These are phyloP conservation scores for Tetramorium simillimum DNA, from an alignment of 1,140 invertebrate genomes.

Conservation along the genomic window DNA sequence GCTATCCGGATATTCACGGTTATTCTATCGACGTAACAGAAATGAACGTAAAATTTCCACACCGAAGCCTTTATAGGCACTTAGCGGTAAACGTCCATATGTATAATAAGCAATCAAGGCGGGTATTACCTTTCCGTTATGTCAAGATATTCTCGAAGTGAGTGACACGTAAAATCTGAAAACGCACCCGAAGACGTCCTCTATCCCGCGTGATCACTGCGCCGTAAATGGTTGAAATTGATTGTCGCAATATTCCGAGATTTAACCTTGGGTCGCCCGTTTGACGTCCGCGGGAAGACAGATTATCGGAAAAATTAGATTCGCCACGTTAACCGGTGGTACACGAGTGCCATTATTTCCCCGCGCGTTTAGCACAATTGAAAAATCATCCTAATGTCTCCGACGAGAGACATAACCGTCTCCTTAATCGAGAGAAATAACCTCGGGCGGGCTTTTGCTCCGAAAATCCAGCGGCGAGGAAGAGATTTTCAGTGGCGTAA, in stretches of 20 bases:
- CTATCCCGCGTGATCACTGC: background rate
- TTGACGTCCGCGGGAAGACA: background rate
- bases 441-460: background rate
- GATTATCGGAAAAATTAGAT: conserved; percentile 32
- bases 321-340: conserved; percentile 2
- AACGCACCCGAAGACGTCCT: background rate
- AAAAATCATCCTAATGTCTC: background rate
- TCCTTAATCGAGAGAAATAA: background rate
- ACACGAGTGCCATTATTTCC: background rate
- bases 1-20: background rate
- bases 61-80: background rate
- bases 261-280: no score
- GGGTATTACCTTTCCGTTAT: background rate
- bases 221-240: conserved; percentile 1
- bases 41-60: background rate
- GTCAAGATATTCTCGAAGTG: background rate
- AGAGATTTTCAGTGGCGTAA: background rate
- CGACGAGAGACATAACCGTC: background rate
- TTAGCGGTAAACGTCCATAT: background rate
- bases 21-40: background rate
- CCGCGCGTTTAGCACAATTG: background rate
- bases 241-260: background rate
- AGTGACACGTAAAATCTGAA: background rate
- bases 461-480: background rate
- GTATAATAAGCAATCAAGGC: background rate